Base-by-base conservation (phyloP, 2,888 invertebrate species). In the Actias luna region DNA sequence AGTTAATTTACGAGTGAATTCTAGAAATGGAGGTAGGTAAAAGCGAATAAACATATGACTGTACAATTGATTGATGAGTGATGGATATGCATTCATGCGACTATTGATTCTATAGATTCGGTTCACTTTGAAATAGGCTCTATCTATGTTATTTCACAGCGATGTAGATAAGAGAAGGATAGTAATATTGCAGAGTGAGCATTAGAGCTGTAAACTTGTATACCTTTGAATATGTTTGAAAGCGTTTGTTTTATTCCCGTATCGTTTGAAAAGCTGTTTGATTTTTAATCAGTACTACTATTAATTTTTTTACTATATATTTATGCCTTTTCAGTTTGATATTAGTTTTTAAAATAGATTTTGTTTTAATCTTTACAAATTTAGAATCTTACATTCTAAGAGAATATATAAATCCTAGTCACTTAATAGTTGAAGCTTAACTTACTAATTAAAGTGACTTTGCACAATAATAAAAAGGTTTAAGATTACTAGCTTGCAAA, bases 21-120 rank as follows among this genome's bases (percentile, higher is more conserved):
- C 55, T 22, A 16, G 8, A 29, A 55, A 29, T 29, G 55, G 29
- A 55, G 1, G 27, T 16, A 29, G 16, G 5, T 55, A n/a, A 55
- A 29, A 55, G 55, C 29, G 55, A 7, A 8, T 29, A 55, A 55
- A 55, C 29, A 55, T n/a, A 29, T 27, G 8, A 29, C 29, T 55
- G 52, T 52, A 55, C 29, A 29, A 55, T n/a, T 7, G 8, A 8
- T 29, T 29, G n/a, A 50, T 50, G 22, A 50, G 46, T 50, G 46
- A 55, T 55, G 55, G 55, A 52, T 55, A 29, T 29, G 14, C 55
- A 29, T 55, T 55, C 55, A n/a, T 55, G 29, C 29, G 7, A 55
- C 29, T 29, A 8, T 29, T 55, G 55, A 55, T 55, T 29, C 55
- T n/a, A 55, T 55, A 55, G n/a, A n/a, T 55, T 55, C 29, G 7